Evolutionary conservation across 2,113 vertebrate genomes (phyloP).

Genomic region (Aptenodytes forsteri): DNA sequence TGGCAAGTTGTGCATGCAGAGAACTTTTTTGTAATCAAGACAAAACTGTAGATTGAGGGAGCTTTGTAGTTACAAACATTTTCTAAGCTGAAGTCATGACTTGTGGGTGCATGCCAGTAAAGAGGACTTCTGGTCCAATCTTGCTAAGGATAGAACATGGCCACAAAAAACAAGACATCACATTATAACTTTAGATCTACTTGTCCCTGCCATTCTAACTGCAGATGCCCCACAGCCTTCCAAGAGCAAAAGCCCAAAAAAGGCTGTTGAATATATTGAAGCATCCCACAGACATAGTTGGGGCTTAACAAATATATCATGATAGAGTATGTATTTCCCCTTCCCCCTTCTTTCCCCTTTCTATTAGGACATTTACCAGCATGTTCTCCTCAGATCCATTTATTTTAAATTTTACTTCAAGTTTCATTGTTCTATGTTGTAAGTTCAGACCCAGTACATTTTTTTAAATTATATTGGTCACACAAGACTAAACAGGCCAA

Average conservation of each 20-base stretch:
- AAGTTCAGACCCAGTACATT: neutral
- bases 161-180: neutral
- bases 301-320: neutral
- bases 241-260: neutral
- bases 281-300: neutral
- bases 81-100: neutral
- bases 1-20: neutral
- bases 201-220: neutral
- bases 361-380: neutral
- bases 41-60: neutral
- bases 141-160: neutral
- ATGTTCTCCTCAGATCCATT: neutral
- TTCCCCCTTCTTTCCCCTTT: neutral
- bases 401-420: neutral
- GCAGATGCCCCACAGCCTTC: neutral
- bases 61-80: neutral
- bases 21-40: neutral
- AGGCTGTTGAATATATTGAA: neutral
- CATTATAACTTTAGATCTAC: neutral
- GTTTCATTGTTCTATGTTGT: neutral
- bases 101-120: neutral
- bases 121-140: neutral
- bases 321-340: neutral
- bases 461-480: neutral
- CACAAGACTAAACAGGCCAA: neutral